Conservation (phyloP, 2,888 invertebrate genomes). For the Cephus rjabovi region DNA sequence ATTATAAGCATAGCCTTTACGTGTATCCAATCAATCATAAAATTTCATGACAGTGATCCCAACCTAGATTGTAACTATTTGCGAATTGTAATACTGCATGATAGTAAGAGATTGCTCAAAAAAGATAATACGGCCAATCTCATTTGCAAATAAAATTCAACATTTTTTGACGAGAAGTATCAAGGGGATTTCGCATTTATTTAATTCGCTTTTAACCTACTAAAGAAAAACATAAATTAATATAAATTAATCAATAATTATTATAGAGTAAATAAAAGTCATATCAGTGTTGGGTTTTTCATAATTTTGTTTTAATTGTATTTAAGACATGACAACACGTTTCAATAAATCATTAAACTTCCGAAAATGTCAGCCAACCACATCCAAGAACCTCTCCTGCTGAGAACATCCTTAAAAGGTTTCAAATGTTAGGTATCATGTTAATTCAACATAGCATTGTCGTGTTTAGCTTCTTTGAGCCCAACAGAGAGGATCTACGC, state of each 20-base stretch:
- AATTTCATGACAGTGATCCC: constrained; percentile 23
- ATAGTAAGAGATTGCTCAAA: not conserved
- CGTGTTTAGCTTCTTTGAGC: constrained; percentile 29
- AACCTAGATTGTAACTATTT: not conserved
- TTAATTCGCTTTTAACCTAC: not conserved
- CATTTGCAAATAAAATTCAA: not conserved
- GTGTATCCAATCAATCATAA: constrained; percentile 37
- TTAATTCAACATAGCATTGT: constrained; percentile 13
- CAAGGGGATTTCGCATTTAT: not conserved
- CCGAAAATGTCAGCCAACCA: constrained; percentile 55
- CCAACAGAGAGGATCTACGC: constrained; percentile 42
- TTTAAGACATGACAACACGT: constrained; percentile 58
- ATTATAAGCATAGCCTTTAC: constrained; percentile 42
- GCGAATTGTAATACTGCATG: not conserved
- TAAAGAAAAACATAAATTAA: not conserved
- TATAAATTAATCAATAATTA: not conserved
- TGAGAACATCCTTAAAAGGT: constrained; percentile 39
- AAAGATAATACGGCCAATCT: not conserved
- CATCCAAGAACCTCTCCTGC: constrained; percentile 44
- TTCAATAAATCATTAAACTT: constrained; percentile 59
- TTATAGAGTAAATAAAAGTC: not conserved
- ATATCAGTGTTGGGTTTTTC: constrained; percentile 23
- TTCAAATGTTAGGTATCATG: constrained; percentile 14
- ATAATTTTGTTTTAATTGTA: constrained; percentile 49
- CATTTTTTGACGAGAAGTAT: not conserved